Percentiles rank a stretch among this genome's conserved stretches.
Evolutionary conservation across 2,113 vertebrate species (phyloP).

Genomic region (Nothoprocta perdicaria): DNA sequence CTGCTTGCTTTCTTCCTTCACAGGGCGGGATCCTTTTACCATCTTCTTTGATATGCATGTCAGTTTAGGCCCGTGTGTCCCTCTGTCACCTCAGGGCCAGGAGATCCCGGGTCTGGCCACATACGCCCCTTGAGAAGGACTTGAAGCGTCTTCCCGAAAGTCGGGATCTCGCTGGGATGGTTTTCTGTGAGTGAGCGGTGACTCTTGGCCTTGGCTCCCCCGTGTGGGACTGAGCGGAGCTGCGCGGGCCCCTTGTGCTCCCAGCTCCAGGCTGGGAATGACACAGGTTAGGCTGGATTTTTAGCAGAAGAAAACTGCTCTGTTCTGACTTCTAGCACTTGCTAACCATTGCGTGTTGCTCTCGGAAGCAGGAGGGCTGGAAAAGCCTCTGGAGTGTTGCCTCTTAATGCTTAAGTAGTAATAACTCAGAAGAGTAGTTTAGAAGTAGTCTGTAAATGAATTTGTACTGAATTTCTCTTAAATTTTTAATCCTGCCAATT

Average conservation of each 20-base stretch:
- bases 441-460: not conserved
- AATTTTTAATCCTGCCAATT: not conserved
- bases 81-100: not conserved
- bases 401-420: not conserved
- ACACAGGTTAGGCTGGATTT: not conserved
- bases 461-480: not conserved
- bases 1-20: not conserved
- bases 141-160: not conserved
- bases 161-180: fast-evolving
- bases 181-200: not conserved
- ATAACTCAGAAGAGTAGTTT: not conserved
- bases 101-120: not conserved
- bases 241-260: constrained; percentile 10
- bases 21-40: not conserved
- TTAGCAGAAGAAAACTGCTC: not conserved
- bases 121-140: fast-evolving
- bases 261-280: no score
- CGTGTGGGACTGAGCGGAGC: constrained; percentile 34
- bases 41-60: fast-evolving
- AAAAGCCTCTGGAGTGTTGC: not conserved
- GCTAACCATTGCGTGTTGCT: not conserved
- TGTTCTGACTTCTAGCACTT: not conserved
- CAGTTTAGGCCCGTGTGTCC: not conserved
- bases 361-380: not conserved
- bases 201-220: constrained; percentile 50